Base-by-base conservation (phyloP, 2,113 vertebrate genomes). In the Tautogolabrus adspersus region DNA sequence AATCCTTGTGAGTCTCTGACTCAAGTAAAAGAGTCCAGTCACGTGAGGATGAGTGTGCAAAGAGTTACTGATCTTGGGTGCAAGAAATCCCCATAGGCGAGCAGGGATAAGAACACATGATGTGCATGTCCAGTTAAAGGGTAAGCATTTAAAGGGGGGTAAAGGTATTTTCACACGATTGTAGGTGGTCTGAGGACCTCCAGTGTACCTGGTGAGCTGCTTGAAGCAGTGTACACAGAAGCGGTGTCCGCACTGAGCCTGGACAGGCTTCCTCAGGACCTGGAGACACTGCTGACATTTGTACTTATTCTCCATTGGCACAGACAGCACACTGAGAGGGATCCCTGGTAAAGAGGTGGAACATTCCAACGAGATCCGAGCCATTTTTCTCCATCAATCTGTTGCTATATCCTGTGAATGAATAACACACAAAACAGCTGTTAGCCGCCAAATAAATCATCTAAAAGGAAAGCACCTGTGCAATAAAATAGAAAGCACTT, bases 201-300 rank as follows among this genome's bases (percentile, higher is more conserved):
- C 44, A 5, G 82, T 87, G 58, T 90, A 98, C 97, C 97, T 97
- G 89, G 97, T 96, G 60, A 98, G 95, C 88, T 91, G 93, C 75
- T 90, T 94, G 72, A 97, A 94, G 69, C 97, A 99, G 75, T 90
- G 94, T 4, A 95, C 95, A 72, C 97, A 99, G 93, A 97, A 99
- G 60, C 97, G 96, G 60, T 99, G 97, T 5, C 97, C 97, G 0
- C 97, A 99, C 92, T 97, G 96, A 0, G 97, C 97, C 90, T 99
- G 97, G 77, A 97, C 95, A 0, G 97, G 97, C 72, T 95, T 93
- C 85, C 97, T 94, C 64, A 99, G 69, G 19, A 99, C 95, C 77
- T 96, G 96, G 87, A 85, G 93, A 83, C 97, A 98, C 34, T 96
- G 95, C 0, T 96, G 96, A 77, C 97, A 99, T 87, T 97, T 94